Evolutionary conservation across 1,140 invertebrate genomes (phyloP).

Genomic region (Saccostrea echinata): DNA sequence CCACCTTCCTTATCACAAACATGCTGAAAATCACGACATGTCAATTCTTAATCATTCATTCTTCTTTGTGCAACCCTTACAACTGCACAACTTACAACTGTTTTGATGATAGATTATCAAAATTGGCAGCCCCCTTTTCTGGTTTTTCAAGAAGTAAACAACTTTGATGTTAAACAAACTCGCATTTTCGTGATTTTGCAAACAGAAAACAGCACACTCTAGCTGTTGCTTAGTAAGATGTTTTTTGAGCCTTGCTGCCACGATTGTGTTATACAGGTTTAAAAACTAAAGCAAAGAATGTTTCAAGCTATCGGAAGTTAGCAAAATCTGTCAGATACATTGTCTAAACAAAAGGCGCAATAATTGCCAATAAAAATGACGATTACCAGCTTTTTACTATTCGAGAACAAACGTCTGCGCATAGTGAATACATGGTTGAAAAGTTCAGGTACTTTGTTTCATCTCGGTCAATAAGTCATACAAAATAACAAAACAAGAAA

Average conservation of each 20-base stretch:
- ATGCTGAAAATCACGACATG: slow-evolving; percentile 4
- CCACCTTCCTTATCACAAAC: background rate
- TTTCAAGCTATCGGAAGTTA: background rate
- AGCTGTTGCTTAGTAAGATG: background rate
- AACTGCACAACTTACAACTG: slow-evolving; percentile 20
- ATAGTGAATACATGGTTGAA: too few species aligned
- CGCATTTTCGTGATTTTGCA: background rate
- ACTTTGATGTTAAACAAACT: background rate
- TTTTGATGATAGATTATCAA: background rate
- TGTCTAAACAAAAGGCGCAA: background rate
- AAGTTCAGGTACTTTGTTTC: background rate
- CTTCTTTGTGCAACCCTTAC: slow-evolving; percentile 1
- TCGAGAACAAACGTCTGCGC: too few species aligned
- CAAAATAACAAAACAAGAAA: background rate
- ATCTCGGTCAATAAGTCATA: background rate
- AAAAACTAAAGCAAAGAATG: background rate
- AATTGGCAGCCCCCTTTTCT: background rate
- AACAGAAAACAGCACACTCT: background rate
- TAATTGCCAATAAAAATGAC: slow-evolving; percentile 14
- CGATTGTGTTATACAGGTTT: background rate
- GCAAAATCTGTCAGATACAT: background rate
- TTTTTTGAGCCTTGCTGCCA: background rate
- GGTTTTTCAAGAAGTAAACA: background rate
- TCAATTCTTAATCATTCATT: background rate
- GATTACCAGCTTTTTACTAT: background rate